Conservation (phyloP, 2,888 invertebrate genomes). For the Drosophila nr. perissopoda region DNA sequence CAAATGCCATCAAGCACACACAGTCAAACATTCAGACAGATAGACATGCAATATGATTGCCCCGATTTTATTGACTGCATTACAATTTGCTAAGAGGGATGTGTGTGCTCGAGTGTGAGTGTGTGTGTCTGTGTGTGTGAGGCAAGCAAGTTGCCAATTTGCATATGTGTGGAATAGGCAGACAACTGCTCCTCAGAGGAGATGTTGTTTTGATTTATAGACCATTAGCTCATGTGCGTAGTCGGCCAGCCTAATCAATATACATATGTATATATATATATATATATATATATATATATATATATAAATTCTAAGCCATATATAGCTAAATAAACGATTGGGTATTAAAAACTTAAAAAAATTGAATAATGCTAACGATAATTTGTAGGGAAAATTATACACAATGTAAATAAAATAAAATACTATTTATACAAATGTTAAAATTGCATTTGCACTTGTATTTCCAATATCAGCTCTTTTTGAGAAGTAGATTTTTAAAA, state of each 20-base stretch:
- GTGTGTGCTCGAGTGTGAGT: constrained; percentile 9
- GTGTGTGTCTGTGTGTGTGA: constrained; percentile 12
- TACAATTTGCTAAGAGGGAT: constrained; percentile 33
- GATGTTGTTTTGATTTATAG: constrained; percentile 64
- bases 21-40: constrained; percentile 28
- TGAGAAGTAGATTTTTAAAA: neutral
- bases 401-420: too few species aligned
- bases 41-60: constrained; percentile 56
- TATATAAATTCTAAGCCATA: neutral
- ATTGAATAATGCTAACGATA: neutral
- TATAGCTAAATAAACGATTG: neutral
- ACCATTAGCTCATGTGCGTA: constrained; percentile 24
- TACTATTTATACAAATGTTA: too few species aligned
- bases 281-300: neutral
- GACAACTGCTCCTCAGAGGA: constrained; percentile 24
- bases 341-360: neutral
- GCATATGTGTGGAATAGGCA: constrained; percentile 40
- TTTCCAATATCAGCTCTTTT: neutral
- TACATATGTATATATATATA: neutral
- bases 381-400: neutral
- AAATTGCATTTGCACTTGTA: too few species aligned
- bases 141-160: constrained; percentile 54
- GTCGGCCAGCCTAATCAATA: constrained; percentile 44
- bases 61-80: constrained; percentile 73
- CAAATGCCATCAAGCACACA: constrained; percentile 49